These are phyloP conservation scores for Gonatopus flavifemur DNA, from an alignment of 1,140 invertebrate genomes.

Conservation along the genomic window DNA sequence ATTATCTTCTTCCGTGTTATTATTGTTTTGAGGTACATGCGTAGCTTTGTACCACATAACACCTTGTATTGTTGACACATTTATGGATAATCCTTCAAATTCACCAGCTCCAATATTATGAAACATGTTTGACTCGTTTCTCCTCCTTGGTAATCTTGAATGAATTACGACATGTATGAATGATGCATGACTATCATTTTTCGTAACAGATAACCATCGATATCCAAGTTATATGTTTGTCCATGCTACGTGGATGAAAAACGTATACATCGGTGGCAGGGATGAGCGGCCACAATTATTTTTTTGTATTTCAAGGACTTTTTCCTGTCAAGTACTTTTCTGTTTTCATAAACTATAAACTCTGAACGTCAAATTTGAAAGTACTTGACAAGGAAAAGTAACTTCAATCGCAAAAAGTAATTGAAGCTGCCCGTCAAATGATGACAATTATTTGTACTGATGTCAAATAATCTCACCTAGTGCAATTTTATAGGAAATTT, in stretches of 20 bases:
- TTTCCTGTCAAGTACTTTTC: too few relatives aligned
- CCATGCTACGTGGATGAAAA: too few relatives aligned
- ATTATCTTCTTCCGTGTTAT: slow-evolving; percentile 7
- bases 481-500: background rate
- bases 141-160: slow-evolving; percentile 35
- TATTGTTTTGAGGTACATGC: slow-evolving; percentile 22
- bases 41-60: slow-evolving; percentile 30
- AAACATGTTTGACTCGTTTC: slow-evolving; percentile 29
- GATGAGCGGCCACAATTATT: too few relatives aligned
- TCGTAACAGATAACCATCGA: too few relatives aligned
- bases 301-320: too few relatives aligned
- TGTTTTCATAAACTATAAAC: slow-evolving; percentile 1
- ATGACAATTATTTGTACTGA: slow-evolving; percentile 6
- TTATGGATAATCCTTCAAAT: slow-evolving; percentile 27
- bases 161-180: slow-evolving; percentile 12
- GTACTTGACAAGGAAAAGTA: too few relatives aligned
- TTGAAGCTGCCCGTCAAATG: too few relatives aligned
- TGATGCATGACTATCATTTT: too few relatives aligned
- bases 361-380: slow-evolving; percentile 8
- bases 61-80: slow-evolving; percentile 25
- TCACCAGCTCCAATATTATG: slow-evolving; percentile 41
- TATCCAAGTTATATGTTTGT: too few relatives aligned
- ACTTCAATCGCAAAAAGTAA: too few relatives aligned
- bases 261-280: too few relatives aligned
- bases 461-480: background rate